phyloP scores from a whole-genome alignment of 1,140 invertebrate species.

The Elymnias hypermnestra region DNA sequence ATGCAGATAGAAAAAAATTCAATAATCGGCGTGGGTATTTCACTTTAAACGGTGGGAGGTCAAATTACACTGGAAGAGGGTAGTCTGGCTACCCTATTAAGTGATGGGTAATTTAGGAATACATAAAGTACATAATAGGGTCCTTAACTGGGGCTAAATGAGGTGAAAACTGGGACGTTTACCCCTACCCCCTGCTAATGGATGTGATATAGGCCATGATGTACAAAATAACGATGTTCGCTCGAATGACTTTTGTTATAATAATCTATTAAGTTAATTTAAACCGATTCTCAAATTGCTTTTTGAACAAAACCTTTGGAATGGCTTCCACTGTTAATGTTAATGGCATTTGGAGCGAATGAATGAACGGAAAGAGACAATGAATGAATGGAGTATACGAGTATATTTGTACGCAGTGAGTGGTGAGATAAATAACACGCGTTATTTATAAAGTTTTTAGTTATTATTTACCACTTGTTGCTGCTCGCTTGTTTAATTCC shows the following conservation, averaged over 20 bases:
- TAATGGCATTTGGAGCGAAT: too few species aligned
- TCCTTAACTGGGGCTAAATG: slow-evolving; percentile 65
- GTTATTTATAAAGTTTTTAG: too few species aligned
- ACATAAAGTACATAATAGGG: slow-evolving; percentile 75
- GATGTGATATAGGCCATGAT: neutral
- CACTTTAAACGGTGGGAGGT: slow-evolving; percentile 22
- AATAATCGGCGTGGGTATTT: too few species aligned
- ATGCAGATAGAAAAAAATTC: too few species aligned
- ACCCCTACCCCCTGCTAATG: slow-evolving; percentile 27
- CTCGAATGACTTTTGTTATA: neutral
- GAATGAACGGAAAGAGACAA: too few species aligned
- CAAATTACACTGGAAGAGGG: slow-evolving; percentile 37
- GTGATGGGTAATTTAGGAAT: slow-evolving; percentile 44
- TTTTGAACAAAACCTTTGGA: too few species aligned
- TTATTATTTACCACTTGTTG: too few species aligned
- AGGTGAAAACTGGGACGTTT: slow-evolving; percentile 56
- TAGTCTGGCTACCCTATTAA: slow-evolving; percentile 37
- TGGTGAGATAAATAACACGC: too few species aligned
- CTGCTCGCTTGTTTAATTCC: too few species aligned
- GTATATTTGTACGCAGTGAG: too few species aligned
- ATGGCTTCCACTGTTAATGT: too few species aligned
- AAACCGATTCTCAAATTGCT: neutral
- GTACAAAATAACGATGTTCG: neutral
- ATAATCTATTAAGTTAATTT: neutral
- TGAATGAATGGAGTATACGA: too few species aligned